Percentiles rank a stretch among this genome's conserved stretches.
Evolutionary conservation across 2,113 vertebrate species (phyloP).

Genomic region (Muntiacus muntjak): DNA sequence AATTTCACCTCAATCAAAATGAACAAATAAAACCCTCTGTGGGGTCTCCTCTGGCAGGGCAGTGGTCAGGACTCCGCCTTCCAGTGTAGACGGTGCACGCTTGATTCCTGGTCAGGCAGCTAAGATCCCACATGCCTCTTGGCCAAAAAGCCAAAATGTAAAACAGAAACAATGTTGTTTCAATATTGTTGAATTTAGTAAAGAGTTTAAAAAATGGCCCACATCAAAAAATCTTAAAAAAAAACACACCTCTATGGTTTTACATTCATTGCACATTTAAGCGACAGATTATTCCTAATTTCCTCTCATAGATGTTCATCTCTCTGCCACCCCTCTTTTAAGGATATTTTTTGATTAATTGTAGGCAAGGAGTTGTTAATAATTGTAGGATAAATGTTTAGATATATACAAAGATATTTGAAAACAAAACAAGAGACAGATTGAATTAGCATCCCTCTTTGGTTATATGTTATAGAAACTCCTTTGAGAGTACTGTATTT

Average conservation of each 20-base stretch:
- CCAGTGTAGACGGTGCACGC: not conserved
- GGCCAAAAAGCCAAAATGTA: not conserved
- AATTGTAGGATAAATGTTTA: conserved; percentile 29
- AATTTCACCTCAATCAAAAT: not conserved
- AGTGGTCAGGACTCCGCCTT: not conserved
- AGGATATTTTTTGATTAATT: not conserved
- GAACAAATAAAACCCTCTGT: not conserved
- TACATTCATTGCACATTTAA: not conserved
- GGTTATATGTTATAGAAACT: not conserved
- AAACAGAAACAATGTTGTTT: not conserved
- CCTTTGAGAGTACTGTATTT: not conserved
- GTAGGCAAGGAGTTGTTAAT: not conserved
- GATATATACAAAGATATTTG: not conserved
- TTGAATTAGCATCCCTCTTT: not conserved
- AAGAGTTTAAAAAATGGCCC: not conserved
- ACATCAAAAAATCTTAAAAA: not conserved
- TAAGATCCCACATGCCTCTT: not conserved
- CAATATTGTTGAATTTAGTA: not conserved
- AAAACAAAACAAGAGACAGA: not conserved
- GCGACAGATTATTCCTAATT: not conserved
- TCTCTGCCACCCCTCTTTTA: not conserved
- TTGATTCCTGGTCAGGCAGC: not conserved
- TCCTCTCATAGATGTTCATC: not conserved
- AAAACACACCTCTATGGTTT: not conserved
- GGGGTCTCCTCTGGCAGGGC: not conserved